Base-by-base conservation (phyloP, 1,140 invertebrate genomes). In the Saccostrea echinata region DNA sequence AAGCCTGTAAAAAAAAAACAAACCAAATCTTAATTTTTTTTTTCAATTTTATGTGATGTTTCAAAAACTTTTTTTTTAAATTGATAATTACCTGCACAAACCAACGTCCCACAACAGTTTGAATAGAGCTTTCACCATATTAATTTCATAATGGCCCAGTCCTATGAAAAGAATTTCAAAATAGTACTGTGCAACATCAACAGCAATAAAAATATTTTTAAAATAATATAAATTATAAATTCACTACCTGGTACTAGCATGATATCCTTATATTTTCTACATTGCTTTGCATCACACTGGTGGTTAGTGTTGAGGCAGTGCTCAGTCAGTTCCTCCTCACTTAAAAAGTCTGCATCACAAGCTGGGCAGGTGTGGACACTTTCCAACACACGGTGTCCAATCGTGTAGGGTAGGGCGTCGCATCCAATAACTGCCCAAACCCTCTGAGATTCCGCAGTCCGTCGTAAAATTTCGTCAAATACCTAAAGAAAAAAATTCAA, bases 111-210 rank as follows among this genome's bases (percentile, higher is more conserved):
- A 64, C 13, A n/a, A 24, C n/a, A 64, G 61, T n/a, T 64, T 64
- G n/a, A 64, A 21, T n/a, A 64, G n/a, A 24, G 61, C 61, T n/a
- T 64, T 64, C 8, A 64, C 3, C 61, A 64, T n/a, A 64, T 64
- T 64, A 21, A 64, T 64, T 64, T 64, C 61, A 64, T 64, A 9
- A 64, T 64, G 61, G 18, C 61, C 61, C 21, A 64, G n/a, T 64
- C 61, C 61, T 11, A n/a, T 11, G 21, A 64, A 64, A 64, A 64
- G n/a, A 9, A 64, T 21, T 1, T 1, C 13, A 64, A n/a, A 64
- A 64, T 21, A 18, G 16, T 21, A n/a, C 1, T 1, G 21, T 21
- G 21, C 61, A 18, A 64, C 21, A 21, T 64, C 13, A 21, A 21
- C 61, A 24, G n/a, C 13, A 64, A 64, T n/a, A n/a, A n/a, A 18